Percentiles rank a stretch among this genome's conserved stretches.
Evolutionary conservation across 2,113 vertebrate species (phyloP).

Genomic region (Ceyx cyanopectus): DNA sequence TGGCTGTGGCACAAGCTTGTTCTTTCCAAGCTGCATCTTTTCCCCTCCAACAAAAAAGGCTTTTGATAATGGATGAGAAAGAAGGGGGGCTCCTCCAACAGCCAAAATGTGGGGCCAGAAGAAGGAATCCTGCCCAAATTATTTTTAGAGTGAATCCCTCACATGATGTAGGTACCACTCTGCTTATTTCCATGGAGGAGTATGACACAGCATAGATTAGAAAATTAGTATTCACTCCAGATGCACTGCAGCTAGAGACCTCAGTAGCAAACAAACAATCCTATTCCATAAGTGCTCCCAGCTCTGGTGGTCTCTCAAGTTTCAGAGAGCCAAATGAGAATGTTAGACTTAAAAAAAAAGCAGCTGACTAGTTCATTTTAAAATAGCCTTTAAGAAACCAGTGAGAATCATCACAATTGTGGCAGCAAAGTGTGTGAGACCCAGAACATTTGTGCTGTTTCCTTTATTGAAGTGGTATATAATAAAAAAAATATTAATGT

Average conservation of each 20-base stretch:
- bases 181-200: not conserved
- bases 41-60: not conserved
- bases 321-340: not conserved
- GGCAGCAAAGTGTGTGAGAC: not conserved
- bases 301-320: not conserved
- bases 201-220: not conserved
- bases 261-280: not conserved
- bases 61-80: not conserved
- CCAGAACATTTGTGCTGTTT: not conserved
- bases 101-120: not conserved
- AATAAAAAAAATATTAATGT: slow-evolving; percentile 4
- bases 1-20: not conserved
- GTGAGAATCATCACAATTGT: not conserved
- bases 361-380: not conserved
- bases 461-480: not conserved
- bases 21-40: not conserved
- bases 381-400: not conserved
- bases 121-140: not conserved
- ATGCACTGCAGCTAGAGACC: not conserved
- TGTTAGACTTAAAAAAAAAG: not conserved
- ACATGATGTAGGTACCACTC: not conserved
- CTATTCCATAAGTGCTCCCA: not conserved
- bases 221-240: not conserved
- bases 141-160: not conserved
- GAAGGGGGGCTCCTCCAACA: not conserved